Evolutionary conservation across 2,888 invertebrate species (phyloP).

Genomic region (Caenorhabditis uteleia): DNA sequence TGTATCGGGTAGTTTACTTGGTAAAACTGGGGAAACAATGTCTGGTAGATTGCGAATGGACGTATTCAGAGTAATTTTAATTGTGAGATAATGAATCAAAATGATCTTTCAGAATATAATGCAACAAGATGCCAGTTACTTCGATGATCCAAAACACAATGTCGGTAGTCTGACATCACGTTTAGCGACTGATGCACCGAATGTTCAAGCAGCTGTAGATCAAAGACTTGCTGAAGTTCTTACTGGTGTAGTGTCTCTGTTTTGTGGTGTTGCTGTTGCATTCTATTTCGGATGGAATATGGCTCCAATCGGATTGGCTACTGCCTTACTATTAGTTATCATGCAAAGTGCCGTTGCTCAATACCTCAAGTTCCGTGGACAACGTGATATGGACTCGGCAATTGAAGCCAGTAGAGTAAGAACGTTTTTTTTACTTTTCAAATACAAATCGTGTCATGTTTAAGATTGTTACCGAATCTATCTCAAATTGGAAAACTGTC

Average conservation of each 20-base stretch:
- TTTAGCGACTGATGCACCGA: conserved; percentile 72
- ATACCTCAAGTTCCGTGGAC: conserved; percentile 58
- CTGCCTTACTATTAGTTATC: conserved; percentile 47
- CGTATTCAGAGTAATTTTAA: conserved; percentile 56
- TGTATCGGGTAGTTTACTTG: conserved; percentile 49
- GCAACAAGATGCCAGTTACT: conserved; percentile 71
- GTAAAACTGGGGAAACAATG: conserved; percentile 55
- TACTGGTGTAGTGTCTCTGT: conserved; percentile 51
- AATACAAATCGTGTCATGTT: conserved; percentile 3
- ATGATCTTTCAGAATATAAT: conserved; percentile 69
- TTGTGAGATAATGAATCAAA: background rate
- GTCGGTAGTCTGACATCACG: conserved; percentile 70
- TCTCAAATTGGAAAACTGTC: conserved; percentile 71
- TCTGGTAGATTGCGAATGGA: conserved; percentile 65
- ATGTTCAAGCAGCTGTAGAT: conserved; percentile 70
- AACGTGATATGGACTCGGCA: conserved; percentile 54
- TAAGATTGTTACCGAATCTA: conserved; percentile 70
- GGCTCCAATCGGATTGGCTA: conserved; percentile 61
- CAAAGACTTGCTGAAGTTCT: conserved; percentile 62
- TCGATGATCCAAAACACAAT: conserved; percentile 70
- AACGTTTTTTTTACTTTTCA: background rate
- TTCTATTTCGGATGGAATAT: conserved; percentile 64
- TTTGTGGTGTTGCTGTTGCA: conserved; percentile 58
- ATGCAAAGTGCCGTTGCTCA: conserved; percentile 52
- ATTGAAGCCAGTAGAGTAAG: conserved; percentile 56